Evolutionary conservation across 2,888 invertebrate species (phyloP).

Genomic region (Archips crataeganus): DNA sequence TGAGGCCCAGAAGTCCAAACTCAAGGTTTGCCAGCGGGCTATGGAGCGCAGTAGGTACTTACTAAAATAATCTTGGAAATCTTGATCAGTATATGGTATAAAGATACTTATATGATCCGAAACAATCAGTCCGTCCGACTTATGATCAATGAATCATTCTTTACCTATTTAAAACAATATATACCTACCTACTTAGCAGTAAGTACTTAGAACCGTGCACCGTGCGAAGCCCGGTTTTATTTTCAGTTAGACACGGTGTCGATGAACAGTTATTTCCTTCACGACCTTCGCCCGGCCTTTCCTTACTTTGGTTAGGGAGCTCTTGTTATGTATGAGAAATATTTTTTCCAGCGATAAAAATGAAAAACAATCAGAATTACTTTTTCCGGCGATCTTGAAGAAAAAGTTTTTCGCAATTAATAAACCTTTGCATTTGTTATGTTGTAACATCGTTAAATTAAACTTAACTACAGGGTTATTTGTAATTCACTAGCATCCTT

Average conservation of each 20-base stretch:
- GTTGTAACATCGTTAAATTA: no score
- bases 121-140: no score
- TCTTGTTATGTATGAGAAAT: not conserved
- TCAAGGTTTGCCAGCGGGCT: no score
- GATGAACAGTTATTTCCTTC: not conserved
- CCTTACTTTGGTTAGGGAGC: not conserved
- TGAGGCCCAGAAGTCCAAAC: no score
- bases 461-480: no score
- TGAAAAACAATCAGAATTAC: not conserved
- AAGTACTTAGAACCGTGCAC: not conserved
- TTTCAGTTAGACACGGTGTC: not conserved
- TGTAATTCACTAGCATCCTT: no score
- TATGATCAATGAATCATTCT: not conserved
- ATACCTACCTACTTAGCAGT: no score
- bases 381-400: not conserved
- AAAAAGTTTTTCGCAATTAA: not conserved
- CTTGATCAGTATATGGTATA: no score
- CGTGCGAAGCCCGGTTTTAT: not conserved
- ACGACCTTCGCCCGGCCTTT: not conserved
- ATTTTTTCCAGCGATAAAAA: not conserved
- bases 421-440: not conserved
- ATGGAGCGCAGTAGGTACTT: no score
- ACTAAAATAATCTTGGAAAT: no score
- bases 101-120: no score
- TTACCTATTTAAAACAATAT: not conserved